Base-by-base conservation (phyloP, 2,797 vertebrate genomes). In the Apodemus agrarius region DNA sequence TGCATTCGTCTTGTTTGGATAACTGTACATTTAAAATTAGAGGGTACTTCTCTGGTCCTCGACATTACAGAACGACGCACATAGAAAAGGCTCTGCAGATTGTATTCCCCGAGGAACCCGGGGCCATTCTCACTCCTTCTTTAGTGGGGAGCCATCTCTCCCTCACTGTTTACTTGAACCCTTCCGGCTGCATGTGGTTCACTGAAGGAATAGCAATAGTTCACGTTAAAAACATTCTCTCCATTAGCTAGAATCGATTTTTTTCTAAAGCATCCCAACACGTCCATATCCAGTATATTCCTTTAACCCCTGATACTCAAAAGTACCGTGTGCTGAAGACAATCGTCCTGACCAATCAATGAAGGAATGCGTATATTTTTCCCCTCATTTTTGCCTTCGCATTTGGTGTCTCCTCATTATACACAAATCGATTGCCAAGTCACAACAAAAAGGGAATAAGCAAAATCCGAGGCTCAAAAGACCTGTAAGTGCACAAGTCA, bases 221-320 rank as follows among this genome's bases (percentile, higher is more conserved):
- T 97, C 98, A 97, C 95, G 98, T 97, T 89, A 92, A 98, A 98
- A 98, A 98, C 95, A 95, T 94, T 97, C 97, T 97, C 94, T 97
- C 97, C 98, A 98, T 98, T 98, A 98, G 98, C 80, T 92, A 59
- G 85, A 96, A 98, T 98, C 0, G 43, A 98, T 98, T 98, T 96
- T 75, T 96, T 75, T 90, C 96, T 97, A 97, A 97, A 98, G 97
- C 97, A 97, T 98, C 97, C 96, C 94, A 97, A 98, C 97, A 96
- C 14, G 11, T 89, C 96, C 95, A 97, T 93, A 97, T 97, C 76
- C 88, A 98, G 80, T 54, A 88, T 95, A 34, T 95, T 98, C 61
- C 86, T 95, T 98, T 98, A 98, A 97, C 96, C 93, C 97, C 80
- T 97, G 96, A 89, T 78, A 88, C 17, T 85, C 80, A 87, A 49